Evolutionary conservation across 2,888 invertebrate species (phyloP), one percentile per base, ranked within the genome.

Genomic region (Tachystola acroxantha): DNA sequence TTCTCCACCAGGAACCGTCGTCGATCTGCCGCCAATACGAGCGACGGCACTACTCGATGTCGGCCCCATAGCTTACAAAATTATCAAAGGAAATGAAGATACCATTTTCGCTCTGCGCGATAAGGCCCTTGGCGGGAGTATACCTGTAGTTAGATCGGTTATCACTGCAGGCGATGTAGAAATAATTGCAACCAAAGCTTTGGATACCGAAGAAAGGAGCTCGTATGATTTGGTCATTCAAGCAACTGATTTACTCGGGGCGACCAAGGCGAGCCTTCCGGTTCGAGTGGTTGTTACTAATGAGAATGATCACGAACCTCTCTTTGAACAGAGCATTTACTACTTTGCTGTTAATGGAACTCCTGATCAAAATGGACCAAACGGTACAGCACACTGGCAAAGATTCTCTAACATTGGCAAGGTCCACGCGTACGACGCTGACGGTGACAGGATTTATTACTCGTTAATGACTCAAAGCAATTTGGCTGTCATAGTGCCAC

Each of bases 381-480:
- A 93, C 61, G 89, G 91, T 5, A 82, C 80, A 5, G 89, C 89
- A 9, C 88, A 85, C 33, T 94, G 93, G 93, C 91, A 92, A 58
- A 89, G 95, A 39, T 97, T 96, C 66, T 89, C 92, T 1, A 92
- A 92, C 20, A 91, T 98, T 43, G 97, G 96, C 1, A 92, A 91
- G 62, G 95, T 98, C 9, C 91, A 91, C 45, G 98, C 98, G 0
- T 91, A 89, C 36, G 98, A 98, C 71, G 93, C 93, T 0, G 98
- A 98, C 71, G 96, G 95, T n/a, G 96, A 97, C 73, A 91, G 92
- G 55, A 90, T 97, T n/a, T 94, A 95, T 34, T 98, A 97, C 71
- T 92, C 93, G 36, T 80, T 98, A 36, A 89, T 91, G 37, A 91
- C 93, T 2, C 94, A 95, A 7, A 95, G 93, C 47, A 94, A 94